phyloP scores from a whole-genome alignment of 1,140 invertebrate genomes.

The Sitobion miscanthi region DNA sequence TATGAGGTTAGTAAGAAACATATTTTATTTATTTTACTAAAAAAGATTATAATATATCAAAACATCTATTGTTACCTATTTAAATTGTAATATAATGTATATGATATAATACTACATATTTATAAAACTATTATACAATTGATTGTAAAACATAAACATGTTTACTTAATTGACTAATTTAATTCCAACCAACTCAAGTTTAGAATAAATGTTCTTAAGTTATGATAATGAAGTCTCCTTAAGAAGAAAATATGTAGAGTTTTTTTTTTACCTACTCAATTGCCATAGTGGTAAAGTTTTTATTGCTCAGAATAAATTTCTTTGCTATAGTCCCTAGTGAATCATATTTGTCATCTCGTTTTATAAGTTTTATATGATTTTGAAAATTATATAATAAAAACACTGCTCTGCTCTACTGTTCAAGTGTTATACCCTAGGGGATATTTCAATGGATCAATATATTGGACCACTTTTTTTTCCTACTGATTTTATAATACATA shows the following conservation, averaged over 20 bases:
- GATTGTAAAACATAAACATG: background rate
- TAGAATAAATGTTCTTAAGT: background rate
- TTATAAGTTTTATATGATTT: constrained; percentile 13
- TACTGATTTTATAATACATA: background rate
- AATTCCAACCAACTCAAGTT: background rate
- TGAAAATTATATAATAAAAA: constrained; percentile 16
- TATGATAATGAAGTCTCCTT: background rate
- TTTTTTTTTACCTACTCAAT: background rate
- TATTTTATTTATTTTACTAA: background rate
- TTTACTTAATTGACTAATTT: background rate
- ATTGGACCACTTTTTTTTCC: background rate
- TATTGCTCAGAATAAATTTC: constrained; percentile 36
- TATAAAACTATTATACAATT: background rate
- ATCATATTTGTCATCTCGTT: background rate
- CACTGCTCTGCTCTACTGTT: background rate
- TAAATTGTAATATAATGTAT: background rate
- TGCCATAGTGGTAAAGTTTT: background rate
- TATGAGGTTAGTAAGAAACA: constrained; percentile 76
- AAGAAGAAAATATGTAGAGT: background rate
- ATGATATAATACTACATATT: background rate
- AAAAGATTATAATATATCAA: too few species aligned
- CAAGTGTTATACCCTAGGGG: background rate
- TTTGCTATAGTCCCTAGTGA: constrained; percentile 23
- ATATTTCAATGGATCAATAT: constrained; percentile 4
- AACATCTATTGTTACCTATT: background rate